phyloP scores from a whole-genome alignment of 2,888 invertebrate genomes.

The Andrena bicolor region DNA sequence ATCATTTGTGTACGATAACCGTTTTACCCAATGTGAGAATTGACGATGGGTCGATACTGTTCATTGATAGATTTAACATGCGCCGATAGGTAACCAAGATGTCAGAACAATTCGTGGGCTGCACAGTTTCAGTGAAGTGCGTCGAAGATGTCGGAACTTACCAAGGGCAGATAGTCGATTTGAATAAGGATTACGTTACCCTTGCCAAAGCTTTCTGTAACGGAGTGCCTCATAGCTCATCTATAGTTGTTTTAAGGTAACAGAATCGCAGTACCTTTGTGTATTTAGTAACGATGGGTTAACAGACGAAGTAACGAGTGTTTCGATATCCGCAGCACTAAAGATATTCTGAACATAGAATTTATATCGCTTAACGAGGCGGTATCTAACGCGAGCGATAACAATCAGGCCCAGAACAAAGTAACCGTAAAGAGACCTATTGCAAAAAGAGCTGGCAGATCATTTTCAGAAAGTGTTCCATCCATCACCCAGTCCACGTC shows the following conservation, averaged over 20 bases:
- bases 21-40: background rate
- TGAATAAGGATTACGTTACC: slow-evolving; percentile 90
- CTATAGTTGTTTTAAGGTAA: slow-evolving; percentile 88
- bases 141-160: slow-evolving; percentile 91
- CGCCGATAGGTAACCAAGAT: slow-evolving; percentile 65
- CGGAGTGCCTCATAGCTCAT: slow-evolving; percentile 89
- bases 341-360: slow-evolving; percentile 91
- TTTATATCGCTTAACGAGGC: slow-evolving; percentile 89
- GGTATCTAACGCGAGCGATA: slow-evolving; percentile 77
- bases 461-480: slow-evolving; percentile 83
- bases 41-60: background rate
- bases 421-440: slow-evolving; percentile 87
- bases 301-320: background rate
- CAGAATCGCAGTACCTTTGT: background rate
- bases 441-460: slow-evolving; percentile 86
- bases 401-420: slow-evolving; percentile 84
- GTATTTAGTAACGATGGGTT: background rate
- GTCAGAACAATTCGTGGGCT: slow-evolving; percentile 87
- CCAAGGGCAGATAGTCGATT: slow-evolving; percentile 91
- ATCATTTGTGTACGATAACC: background rate
- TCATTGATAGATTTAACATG: slow-evolving; percentile 26
- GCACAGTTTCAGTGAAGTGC: slow-evolving; percentile 94
- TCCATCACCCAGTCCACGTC: slow-evolving; percentile 70
- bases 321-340: slow-evolving; percentile 86
- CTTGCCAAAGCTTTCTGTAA: slow-evolving; percentile 93